Base-by-base conservation (phyloP, 2,888 invertebrate species). In the Polydrusus tereticollis region DNA sequence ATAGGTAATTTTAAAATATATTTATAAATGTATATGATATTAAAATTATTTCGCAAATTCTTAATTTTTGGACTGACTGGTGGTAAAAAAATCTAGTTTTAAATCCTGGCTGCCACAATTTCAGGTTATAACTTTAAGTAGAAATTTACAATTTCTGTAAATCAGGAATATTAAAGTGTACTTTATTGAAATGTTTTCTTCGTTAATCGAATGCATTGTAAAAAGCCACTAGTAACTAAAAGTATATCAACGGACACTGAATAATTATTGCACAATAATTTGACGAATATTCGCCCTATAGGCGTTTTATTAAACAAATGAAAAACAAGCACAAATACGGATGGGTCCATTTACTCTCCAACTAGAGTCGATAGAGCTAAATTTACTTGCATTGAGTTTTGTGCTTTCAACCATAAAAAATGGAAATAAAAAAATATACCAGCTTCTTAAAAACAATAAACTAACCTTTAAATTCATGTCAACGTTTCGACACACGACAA, bases 91-190 rank as follows among this genome's bases (percentile, higher is more conserved):
- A 47, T 12, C 16, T 26, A 16, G 16, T 20, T 38, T 38, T 38
- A 38, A 58, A 60, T 47, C 20, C 16, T 47, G 29, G 62, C 45
- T 62, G 62, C 62, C 45, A 29, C 18, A 62, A 26, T 62, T 62
- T 33, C 29, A 45, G 20, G 47, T 47, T 62, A 47, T 33, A 62
- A 60, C 16, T 60, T 60, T 60, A 60, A 60, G 43, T 60, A 38
- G 43, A 14, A 43, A 14, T 41, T 23, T 8, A 29, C 0, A 14
- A 16, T 16, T 29, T 52, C 29, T 29, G 21, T 16, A 52, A 14
- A 26, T 38, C 29, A 47, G 23, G 38, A 5, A 12, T 41, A 41
- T 18, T 59, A 21, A 38, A 41, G 20, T 59, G 21, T 14, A 41
- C 18, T 41, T 21, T 41, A n/a, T n/a, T n/a, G n/a, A n/a, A n/a